A percentile compares a stretch with the other conserved stretches of the same genome.
These are phyloP conservation scores for Rhogogaster chlorosoma DNA, from an alignment of 2,888 invertebrate genomes.

Conservation along the genomic window DNA sequence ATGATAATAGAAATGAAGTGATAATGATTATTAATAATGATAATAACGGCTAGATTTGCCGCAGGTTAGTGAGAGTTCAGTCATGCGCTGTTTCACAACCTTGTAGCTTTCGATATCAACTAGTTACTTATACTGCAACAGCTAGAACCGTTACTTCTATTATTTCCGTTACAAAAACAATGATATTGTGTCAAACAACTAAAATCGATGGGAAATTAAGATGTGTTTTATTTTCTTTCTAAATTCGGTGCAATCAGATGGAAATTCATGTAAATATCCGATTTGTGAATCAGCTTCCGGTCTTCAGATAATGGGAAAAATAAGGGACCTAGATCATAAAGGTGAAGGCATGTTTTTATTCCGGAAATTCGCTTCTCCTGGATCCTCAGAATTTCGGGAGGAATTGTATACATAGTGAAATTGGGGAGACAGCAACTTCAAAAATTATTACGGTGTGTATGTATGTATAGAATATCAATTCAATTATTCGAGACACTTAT, in stretches of 20 bases:
- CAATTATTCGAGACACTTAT: no score
- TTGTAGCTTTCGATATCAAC: background rate
- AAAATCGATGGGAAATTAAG: background rate
- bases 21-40: background rate
- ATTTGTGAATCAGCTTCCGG: no score
- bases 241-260: background rate
- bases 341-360: background rate
- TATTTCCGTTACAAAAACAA: background rate
- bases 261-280: no score
- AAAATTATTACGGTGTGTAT: no score
- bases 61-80: background rate
- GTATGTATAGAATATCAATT: no score
- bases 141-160: background rate
- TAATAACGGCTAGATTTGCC: background rate
- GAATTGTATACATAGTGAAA: no score
- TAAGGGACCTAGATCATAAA: background rate
- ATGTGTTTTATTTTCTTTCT: background rate
- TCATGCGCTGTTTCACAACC: constrained; percentile 20
- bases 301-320: no score
- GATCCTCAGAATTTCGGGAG: no score
- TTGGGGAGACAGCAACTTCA: no score
- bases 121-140: background rate
- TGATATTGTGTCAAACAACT: background rate
- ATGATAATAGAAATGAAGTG: background rate
- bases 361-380: no score